A percentile compares a stretch with the other conserved stretches of the same genome.
Evolutionary conservation across 1,140 invertebrate genomes (phyloP).

Genomic region (Globodera rostochiensis): DNA sequence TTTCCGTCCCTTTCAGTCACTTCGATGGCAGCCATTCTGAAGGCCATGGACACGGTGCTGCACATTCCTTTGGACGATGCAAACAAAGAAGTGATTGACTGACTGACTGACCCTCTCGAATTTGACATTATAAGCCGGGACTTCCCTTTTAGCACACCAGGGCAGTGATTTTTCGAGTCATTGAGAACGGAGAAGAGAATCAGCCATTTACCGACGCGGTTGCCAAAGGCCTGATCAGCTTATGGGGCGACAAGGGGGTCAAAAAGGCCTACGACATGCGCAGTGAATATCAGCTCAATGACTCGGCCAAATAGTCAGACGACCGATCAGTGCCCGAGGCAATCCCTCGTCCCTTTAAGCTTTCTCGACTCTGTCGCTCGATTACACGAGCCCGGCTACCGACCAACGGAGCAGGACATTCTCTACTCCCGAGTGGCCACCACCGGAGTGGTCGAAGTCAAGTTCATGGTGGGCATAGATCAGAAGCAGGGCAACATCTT

Average conservation of each 20-base stretch:
- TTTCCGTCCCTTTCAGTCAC: conserved; percentile 70
- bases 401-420: conserved; percentile 94
- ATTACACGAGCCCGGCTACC: conserved; percentile 85
- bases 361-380: conserved; percentile 93
- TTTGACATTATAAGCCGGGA: neutral
- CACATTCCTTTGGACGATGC: conserved; percentile 71
- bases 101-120: neutral
- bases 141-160: conserved; percentile 41
- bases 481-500: neutral
- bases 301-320: conserved; percentile 63
- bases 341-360: conserved; percentile 69
- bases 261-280: conserved; percentile 60
- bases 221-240: conserved; percentile 36
- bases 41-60: conserved; percentile 82
- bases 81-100: conserved; percentile 27
- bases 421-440: conserved; percentile 91
- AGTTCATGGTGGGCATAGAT: conserved; percentile 33
- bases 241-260: conserved; percentile 59
- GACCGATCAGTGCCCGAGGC: neutral
- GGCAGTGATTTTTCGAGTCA: conserved; percentile 43
- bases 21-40: conserved; percentile 78
- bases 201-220: conserved; percentile 50
- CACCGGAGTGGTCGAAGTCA: conserved; percentile 70
- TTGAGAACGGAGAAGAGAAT: conserved; percentile 54
- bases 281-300: conserved; percentile 58